These are phyloP conservation scores for Cryptomyrus ogoouensis DNA, from an alignment of 2,113 vertebrate genomes.

Conservation along the genomic window DNA sequence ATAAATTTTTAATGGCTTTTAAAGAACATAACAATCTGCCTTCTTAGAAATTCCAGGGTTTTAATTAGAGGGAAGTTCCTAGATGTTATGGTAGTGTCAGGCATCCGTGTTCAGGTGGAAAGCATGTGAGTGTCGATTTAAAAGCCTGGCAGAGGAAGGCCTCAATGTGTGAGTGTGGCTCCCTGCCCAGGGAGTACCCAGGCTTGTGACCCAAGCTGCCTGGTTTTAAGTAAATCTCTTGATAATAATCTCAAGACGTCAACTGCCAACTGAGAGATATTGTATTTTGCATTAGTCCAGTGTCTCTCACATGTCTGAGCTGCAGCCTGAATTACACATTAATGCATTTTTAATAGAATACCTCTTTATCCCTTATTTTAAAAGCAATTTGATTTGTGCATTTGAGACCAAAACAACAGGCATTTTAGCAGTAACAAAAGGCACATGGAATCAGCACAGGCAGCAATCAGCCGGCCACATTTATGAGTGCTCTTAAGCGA, in stretches of 20 bases:
- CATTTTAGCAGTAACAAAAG: neutral
- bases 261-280: neutral
- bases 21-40: neutral
- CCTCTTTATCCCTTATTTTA: neutral
- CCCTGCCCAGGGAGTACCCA: neutral
- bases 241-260: neutral
- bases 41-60: neutral
- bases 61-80: neutral
- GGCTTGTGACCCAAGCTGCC: neutral
- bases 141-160: neutral
- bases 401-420: neutral
- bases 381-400: neutral
- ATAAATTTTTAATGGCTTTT: neutral
- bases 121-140: neutral
- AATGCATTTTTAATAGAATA: neutral
- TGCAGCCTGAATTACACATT: neutral
- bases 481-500: neutral
- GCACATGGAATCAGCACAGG: neutral
- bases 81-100: neutral
- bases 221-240: neutral
- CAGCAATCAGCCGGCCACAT: neutral
- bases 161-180: neutral
- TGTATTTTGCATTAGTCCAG: neutral
- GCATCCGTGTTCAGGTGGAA: neutral
- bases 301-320: neutral